Base-by-base conservation (phyloP, 2,113 vertebrate species). In the Reinhardtius hippoglossoides region DNA sequence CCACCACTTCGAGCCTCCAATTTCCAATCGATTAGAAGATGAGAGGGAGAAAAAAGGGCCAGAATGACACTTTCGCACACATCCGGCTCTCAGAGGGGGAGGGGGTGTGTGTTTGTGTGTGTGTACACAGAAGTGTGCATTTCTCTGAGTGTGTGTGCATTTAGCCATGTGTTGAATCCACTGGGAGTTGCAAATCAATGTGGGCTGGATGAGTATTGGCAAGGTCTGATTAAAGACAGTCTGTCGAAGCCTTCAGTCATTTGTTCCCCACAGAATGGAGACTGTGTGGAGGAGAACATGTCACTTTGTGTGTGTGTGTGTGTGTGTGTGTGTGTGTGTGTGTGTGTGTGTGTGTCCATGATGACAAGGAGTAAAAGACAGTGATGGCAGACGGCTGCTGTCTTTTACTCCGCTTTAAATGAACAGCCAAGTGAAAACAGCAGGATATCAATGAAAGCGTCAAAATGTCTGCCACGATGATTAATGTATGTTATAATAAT, bases 1-100 rank as follows among this genome's bases (percentile, higher is more conserved):
- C 50, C 74, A 42, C 64, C 63, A 57, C 66, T 74, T 56, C 21
- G 6, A 10, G 55, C 46, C 82, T 84, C 68, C 0, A 68, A 80
- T 89, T 83, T 88, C 79, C 66, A 52, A 93, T 94, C 68, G 89
- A 94, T 94, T 88, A 84, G 85, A 88, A 81, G 85, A 88, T 77
- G 80, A 87, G 87, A 81, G 59, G 67, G 42, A 61, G 27, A 74
- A 71, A 73, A 67, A 63, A 23, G 78, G 61, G 61, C 77, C 57
- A 71, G 78, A 82, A 80, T 90, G 89, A 90, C 92, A 89, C 52
- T 86, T 85, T 81, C 67, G 58, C 82, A 77, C 74, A 77, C 84
- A 76, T 77, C 78, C 83, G 57, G 65, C 20, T 58, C 69, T 67
- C 27, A 35, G 65, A 35, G 66, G 62, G 71, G 50, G 6, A 9